phyloP scores from a whole-genome alignment of 2,888 invertebrate species.

The Copidosoma aretas region DNA sequence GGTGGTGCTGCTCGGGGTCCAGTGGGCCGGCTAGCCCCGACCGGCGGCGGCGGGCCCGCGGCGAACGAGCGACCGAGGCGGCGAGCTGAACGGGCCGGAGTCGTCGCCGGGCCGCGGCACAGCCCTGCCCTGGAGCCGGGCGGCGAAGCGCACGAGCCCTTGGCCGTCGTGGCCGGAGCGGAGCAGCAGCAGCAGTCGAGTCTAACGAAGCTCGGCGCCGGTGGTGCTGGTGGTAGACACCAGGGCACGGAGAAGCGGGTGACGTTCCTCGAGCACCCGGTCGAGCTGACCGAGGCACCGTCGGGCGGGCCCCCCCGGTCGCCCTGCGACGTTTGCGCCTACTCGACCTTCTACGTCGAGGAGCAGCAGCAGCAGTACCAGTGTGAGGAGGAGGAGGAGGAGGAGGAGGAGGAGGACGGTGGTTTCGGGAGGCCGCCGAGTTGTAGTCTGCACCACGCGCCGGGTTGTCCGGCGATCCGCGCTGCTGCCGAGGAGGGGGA shows the following conservation, averaged over 20 bases:
- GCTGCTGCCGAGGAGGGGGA: background rate
- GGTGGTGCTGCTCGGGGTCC: slow-evolving; percentile 3
- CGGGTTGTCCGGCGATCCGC: background rate
- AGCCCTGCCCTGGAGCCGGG: slow-evolving; percentile 33
- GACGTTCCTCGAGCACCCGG: slow-evolving; percentile 39
- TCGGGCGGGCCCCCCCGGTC: slow-evolving; percentile 38
- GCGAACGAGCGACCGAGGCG: slow-evolving; percentile 42
- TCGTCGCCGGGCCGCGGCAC: background rate
- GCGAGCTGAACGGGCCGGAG: slow-evolving; percentile 2
- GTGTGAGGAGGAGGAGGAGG: slow-evolving; percentile 12
- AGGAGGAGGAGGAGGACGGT: slow-evolving; percentile 3
- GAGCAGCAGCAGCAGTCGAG: background rate
- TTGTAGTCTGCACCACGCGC: background rate
- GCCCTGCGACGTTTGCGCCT: slow-evolving; percentile 44
- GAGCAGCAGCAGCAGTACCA: slow-evolving; percentile 33
- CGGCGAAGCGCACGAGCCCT: slow-evolving; percentile 24
- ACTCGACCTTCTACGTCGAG: slow-evolving; percentile 31
- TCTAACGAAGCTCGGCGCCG: slow-evolving; percentile 3
- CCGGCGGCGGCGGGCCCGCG: slow-evolving; percentile 16
- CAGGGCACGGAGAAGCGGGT: slow-evolving; percentile 36
- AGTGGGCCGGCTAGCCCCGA: slow-evolving; percentile 23
- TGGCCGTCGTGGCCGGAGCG: background rate
- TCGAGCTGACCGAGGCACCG: slow-evolving; percentile 21
- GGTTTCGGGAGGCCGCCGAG: slow-evolving; percentile 7
- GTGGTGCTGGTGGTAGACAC: slow-evolving; percentile 32